Evolutionary conservation across 2,113 vertebrate genomes (phyloP).

Genomic region (Eidolon helvum): DNA sequence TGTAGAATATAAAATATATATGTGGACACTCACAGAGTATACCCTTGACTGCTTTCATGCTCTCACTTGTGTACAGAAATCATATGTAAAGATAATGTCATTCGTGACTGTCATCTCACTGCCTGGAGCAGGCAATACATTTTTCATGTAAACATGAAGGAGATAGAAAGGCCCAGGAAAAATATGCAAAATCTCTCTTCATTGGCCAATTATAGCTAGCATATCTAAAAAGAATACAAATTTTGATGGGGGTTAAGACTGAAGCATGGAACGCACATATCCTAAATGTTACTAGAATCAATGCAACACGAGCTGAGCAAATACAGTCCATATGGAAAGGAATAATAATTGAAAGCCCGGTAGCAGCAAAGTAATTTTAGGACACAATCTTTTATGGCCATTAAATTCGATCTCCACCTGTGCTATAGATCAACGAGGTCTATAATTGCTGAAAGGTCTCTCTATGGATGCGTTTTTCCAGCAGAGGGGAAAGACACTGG

Average conservation of each 20-base stretch:
- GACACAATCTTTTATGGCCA: not conserved
- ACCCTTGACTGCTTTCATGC: not conserved
- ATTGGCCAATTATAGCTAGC: not conserved
- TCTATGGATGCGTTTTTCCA: not conserved
- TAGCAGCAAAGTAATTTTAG: not conserved
- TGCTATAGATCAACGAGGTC: not conserved
- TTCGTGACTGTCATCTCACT: not conserved
- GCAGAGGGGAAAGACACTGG: not conserved
- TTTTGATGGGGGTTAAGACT: not conserved
- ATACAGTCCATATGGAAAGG: not conserved
- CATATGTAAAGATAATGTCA: not conserved
- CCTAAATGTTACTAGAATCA: not conserved
- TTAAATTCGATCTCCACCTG: slow-evolving; percentile 17
- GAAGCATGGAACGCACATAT: not conserved
- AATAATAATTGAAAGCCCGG: not conserved
- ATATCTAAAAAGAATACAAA: not conserved
- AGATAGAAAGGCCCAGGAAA: not conserved
- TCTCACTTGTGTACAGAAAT: not conserved
- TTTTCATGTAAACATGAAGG: not conserved
- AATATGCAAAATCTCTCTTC: not conserved
- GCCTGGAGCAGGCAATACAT: not conserved
- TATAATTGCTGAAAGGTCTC: not conserved
- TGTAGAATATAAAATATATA: not conserved
- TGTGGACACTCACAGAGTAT: not conserved
- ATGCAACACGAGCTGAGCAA: not conserved